These are phyloP conservation scores for Melanostoma mellinum DNA, from an alignment of 2,888 invertebrate genomes.

Conservation along the genomic window DNA sequence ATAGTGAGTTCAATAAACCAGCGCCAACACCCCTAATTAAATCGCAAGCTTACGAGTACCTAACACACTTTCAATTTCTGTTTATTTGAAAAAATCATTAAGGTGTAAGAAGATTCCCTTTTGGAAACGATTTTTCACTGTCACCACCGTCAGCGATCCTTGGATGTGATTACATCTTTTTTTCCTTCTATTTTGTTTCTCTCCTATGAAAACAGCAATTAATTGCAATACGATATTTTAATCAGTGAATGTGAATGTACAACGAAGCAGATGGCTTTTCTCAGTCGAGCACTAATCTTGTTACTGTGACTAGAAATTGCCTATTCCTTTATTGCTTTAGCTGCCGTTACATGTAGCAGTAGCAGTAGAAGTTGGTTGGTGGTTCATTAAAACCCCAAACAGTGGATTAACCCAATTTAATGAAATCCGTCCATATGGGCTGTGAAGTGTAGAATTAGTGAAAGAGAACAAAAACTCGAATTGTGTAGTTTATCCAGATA, in stretches of 20 bases:
- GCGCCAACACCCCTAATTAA: too few relatives aligned
- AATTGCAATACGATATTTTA: slow-evolving; percentile 70
- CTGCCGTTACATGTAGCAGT: neutral
- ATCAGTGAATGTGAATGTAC: slow-evolving; percentile 50
- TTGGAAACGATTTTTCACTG: slow-evolving; percentile 1
- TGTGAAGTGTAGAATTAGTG: slow-evolving; percentile 41
- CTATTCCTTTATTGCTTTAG: slow-evolving; percentile 25
- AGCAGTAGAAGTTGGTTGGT: slow-evolving; percentile 34
- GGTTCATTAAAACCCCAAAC: slow-evolving; percentile 68
- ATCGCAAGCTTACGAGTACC: too few relatives aligned
- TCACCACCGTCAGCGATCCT: slow-evolving; percentile 2
- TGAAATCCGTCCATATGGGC: slow-evolving; percentile 63
- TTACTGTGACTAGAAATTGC: slow-evolving; percentile 41
- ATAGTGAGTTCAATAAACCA: too few relatives aligned
- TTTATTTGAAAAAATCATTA: neutral
- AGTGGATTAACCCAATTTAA: slow-evolving; percentile 70
- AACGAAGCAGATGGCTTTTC: slow-evolving; percentile 67
- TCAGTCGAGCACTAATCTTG: slow-evolving; percentile 56
- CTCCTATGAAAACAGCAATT: slow-evolving; percentile 55
- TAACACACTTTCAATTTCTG: too few relatives aligned
- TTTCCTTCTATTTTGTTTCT: neutral
- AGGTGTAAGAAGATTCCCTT: neutral
- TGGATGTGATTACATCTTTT: too few relatives aligned
- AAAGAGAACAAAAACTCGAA: neutral
- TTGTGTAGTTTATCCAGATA: neutral